Base-by-base conservation (phyloP, 2,797 vertebrate species). In the Sciurus vulgaris region DNA sequence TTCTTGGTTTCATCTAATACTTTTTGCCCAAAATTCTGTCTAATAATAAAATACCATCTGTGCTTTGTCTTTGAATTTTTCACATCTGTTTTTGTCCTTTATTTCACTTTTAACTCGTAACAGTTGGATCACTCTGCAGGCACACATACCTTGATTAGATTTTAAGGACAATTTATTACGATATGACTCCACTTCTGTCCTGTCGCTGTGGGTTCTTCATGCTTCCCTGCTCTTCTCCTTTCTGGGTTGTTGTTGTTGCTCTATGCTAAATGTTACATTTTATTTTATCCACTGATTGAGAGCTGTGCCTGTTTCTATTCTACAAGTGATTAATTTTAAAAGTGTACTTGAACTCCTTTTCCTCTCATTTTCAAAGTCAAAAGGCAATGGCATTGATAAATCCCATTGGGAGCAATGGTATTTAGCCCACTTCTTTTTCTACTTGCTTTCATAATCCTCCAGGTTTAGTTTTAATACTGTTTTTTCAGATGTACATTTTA, bases 11-110 rank as follows among this genome's bases (percentile, higher is more conserved):
- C 54, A 63, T 28, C 87, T 65, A 49, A 87, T n/a, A 41, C 28
- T 69, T 92, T 81, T 63, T 81, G n/a, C n/a, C n/a, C 20, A 20
- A 87, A 93, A 63, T 87, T 93, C 14, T 79, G 74, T 70, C 54
- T 61, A 72, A 73, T 49, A 49, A 73, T 83, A 30, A 73, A 81
- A 70, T 47, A 28, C 73, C 38, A 69, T 59, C 41, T 83, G 17
- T 18, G 17, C 41, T 47, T 91, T 33, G 22, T 35, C 41, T 47
- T 82, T 70, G 49, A 59, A 78, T 49, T 63, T 93, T 72, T 77
- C 28, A 54, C 41, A 83, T 63, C n/a, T 41, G 41, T 84, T 54
- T 79, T 44, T 56, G 49, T 35, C 51, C 26, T 84, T 92, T 74
- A 8, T 49, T 79, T 79, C 74, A 49, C 26, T 72, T 86, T 61